Conservation (phyloP, 2,113 vertebrate genomes). For the Ramphastos sulfuratus region DNA sequence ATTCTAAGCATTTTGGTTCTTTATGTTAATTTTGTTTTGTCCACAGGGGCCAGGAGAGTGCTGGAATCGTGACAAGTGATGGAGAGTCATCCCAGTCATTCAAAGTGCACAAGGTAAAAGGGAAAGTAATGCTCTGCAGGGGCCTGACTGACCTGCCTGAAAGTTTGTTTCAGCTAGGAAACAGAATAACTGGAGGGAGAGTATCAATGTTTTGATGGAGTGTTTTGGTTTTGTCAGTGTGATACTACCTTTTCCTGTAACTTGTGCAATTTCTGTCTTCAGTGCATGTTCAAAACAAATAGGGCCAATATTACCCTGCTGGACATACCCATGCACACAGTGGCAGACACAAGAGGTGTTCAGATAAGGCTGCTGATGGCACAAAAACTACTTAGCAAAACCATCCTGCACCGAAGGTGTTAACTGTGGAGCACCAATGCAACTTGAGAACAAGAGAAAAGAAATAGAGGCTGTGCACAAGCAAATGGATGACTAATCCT, state of each 20-base stretch:
- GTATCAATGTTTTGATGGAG: not conserved
- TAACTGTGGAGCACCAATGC: not conserved
- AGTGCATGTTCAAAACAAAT: not conserved
- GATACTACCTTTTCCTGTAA: not conserved
- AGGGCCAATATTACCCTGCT: accelerated
- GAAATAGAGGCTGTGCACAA: not conserved
- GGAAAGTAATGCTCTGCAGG: not conserved
- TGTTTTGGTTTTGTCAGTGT: not conserved
- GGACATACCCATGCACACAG: not conserved
- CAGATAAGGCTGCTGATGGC: not conserved
- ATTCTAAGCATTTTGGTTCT: not conserved
- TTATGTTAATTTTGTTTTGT: slow-evolving; percentile 31
- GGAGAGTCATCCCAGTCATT: slow-evolving; percentile 86
- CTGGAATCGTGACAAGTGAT: slow-evolving; percentile 94
- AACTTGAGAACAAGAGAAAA: not conserved
- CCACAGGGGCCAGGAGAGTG: slow-evolving; percentile 94
- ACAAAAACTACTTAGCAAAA: not conserved
- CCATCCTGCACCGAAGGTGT: not conserved
- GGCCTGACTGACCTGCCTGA: not conserved
- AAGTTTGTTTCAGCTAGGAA: not conserved
- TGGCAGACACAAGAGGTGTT: not conserved
- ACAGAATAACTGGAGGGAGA: not conserved
- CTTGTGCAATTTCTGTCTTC: not conserved
- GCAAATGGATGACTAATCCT: not conserved
- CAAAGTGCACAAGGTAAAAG: slow-evolving; percentile 90